These are phyloP conservation scores for Dryas iulia DNA, from an alignment of 1,140 invertebrate genomes.

Conservation along the genomic window DNA sequence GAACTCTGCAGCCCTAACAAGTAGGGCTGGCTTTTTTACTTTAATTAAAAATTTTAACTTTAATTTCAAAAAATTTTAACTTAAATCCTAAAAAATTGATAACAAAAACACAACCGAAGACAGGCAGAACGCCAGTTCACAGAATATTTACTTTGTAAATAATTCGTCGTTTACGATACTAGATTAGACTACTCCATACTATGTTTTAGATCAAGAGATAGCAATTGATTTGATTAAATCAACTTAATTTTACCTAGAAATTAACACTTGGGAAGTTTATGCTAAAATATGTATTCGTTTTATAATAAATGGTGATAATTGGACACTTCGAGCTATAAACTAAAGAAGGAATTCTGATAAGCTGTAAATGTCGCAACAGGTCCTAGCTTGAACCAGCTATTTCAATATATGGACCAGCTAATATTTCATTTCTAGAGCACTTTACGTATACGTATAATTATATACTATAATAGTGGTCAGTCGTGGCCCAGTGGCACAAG, in stretches of 20 bases:
- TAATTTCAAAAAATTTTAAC: too few species aligned
- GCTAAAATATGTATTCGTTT: constrained; percentile 46
- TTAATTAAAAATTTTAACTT: too few species aligned
- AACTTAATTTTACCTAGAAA: constrained; percentile 18
- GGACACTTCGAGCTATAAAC: constrained; percentile 32
- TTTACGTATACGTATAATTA: too few species aligned
- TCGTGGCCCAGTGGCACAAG: too few species aligned
- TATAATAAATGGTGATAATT: constrained; percentile 43
- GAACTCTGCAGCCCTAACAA: too few species aligned
- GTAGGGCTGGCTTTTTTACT: too few species aligned
- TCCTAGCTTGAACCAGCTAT: neutral
- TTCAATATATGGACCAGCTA: neutral
- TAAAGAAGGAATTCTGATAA: constrained; percentile 34
- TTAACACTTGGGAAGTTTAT: constrained; percentile 29
- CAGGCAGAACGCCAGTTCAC: neutral
- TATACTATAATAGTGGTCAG: too few species aligned
- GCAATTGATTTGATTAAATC: constrained; percentile 7
- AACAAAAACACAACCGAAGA: neutral
- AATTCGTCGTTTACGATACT: neutral
- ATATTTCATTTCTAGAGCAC: neutral
- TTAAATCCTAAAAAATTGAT: too few species aligned
- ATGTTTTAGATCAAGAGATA: neutral
- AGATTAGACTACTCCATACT: neutral
- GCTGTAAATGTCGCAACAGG: constrained; percentile 12
- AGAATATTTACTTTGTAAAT: neutral